phyloP scores from a whole-genome alignment of 2,888 invertebrate species.

The Agrochola litura region DNA sequence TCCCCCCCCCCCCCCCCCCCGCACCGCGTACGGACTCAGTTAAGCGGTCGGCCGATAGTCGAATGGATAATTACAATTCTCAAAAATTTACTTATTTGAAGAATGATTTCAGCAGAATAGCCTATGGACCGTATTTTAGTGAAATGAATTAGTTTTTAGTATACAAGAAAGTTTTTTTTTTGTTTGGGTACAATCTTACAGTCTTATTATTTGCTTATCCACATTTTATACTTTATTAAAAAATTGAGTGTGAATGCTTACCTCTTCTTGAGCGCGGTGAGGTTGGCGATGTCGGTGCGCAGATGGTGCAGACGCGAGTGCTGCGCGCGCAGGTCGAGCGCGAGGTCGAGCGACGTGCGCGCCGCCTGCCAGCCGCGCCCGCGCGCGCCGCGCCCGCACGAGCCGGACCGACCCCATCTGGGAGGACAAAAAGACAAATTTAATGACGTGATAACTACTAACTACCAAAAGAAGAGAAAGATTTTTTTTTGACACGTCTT shows the following conservation, averaged over 20 bases:
- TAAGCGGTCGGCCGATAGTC: no score
- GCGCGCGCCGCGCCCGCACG: not conserved
- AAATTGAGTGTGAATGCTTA: slow-evolving; percentile 55
- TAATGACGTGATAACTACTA: not conserved
- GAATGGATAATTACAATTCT: no score
- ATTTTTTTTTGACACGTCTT: not conserved
- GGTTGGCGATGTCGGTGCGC: slow-evolving; percentile 95
- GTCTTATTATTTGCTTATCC: not conserved
- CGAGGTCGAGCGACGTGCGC: slow-evolving; percentile 97
- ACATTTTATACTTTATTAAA: not conserved
- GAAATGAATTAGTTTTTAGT: not conserved
- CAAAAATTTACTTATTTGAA: not conserved
- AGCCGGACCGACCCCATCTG: slow-evolving; percentile 81
- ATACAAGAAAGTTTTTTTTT: not conserved
- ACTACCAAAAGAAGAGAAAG: not conserved
- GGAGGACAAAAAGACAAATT: fast-evolving
- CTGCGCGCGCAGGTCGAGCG: slow-evolving; percentile 97
- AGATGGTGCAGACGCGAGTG: slow-evolving; percentile 95
- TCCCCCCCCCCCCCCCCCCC: no score
- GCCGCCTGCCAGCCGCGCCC: slow-evolving; percentile 76
- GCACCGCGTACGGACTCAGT: no score
- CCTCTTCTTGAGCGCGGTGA: slow-evolving; percentile 94
- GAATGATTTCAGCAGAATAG: not conserved
- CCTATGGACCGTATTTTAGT: not conserved
- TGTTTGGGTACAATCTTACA: not conserved